These are phyloP conservation scores for Lacerta bilineata DNA, from an alignment of 2,797 vertebrate species.

Conservation along the genomic window DNA sequence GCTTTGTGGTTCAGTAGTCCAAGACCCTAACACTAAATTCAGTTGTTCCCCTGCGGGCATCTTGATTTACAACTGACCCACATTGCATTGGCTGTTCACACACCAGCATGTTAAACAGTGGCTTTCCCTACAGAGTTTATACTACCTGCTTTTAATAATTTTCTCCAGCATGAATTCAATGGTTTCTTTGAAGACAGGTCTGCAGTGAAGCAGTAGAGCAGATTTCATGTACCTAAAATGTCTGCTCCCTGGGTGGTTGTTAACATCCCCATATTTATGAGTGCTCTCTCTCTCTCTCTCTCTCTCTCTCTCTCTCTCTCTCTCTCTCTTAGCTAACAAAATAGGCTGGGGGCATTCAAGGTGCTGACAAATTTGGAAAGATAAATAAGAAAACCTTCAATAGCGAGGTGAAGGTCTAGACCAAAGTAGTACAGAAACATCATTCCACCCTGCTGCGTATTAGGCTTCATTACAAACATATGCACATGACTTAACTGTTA, in stretches of 20 bases:
- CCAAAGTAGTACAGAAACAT: slow-evolving; percentile 33
- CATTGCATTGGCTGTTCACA: neutral
- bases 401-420: slow-evolving; percentile 51
- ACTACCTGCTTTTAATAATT: slow-evolving; percentile 26
- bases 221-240: slow-evolving; percentile 35
- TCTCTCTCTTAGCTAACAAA: slow-evolving; percentile 40
- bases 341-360: slow-evolving; percentile 18
- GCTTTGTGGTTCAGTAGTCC: neutral
- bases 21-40: neutral
- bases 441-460: neutral
- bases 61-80: neutral
- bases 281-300: slow-evolving; percentile 29
- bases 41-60: neutral
- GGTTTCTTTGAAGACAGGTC: slow-evolving; percentile 26
- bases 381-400: slow-evolving; percentile 45
- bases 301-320: slow-evolving; percentile 26
- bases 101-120: slow-evolving; percentile 12
- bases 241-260: slow-evolving; percentile 7
- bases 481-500: neutral
- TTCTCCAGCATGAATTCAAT: neutral
- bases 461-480: neutral
- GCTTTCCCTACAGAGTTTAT: neutral
- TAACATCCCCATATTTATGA: slow-evolving; percentile 43
- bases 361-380: slow-evolving; percentile 38
- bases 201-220: slow-evolving; percentile 8